Conservation (phyloP, 2,888 invertebrate species). For the Carterocephalus palaemon region DNA sequence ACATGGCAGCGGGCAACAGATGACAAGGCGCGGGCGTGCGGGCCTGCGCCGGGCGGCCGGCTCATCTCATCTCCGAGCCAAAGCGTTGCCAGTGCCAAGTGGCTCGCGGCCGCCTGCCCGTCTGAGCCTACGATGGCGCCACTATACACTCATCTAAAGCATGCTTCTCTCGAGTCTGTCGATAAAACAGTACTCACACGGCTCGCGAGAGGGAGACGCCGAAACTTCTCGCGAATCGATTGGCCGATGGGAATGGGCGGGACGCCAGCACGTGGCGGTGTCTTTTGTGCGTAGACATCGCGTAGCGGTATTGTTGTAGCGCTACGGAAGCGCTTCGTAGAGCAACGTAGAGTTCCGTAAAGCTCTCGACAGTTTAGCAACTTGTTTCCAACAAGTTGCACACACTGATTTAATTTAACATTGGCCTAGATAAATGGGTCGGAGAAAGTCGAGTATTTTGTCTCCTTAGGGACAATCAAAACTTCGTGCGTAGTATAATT, state of each 20-base stretch:
- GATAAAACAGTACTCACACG: conserved; percentile 57
- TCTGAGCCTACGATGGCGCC: conserved; percentile 52
- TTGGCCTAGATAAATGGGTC: conserved; percentile 1
- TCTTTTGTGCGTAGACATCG: conserved; percentile 48
- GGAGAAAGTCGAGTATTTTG: background rate
- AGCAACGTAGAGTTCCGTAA: conserved; percentile 42
- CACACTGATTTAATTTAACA: conserved; percentile 10
- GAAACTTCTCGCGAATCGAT: conserved; percentile 63
- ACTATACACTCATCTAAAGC: conserved; percentile 44
- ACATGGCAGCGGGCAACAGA: conserved; percentile 77
- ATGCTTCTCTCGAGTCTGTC: conserved; percentile 48
- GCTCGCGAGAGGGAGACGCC: conserved; percentile 53
- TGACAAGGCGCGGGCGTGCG: conserved; percentile 72
- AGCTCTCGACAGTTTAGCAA: conserved; percentile 9
- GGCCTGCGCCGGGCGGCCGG: conserved; percentile 64
- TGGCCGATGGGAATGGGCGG: conserved; percentile 70
- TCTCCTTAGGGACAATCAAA: background rate
- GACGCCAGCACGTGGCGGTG: conserved; percentile 66
- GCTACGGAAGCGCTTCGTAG: conserved; percentile 48
- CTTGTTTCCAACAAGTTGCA: conserved; percentile 8
- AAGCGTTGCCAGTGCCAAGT: conserved; percentile 53
- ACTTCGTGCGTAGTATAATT: too few species aligned
- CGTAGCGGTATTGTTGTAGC: conserved; percentile 50
- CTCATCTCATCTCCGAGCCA: conserved; percentile 62
- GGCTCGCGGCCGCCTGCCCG: conserved; percentile 40